phyloP scores from a whole-genome alignment of 2,797 vertebrate species.

The Coracias cyanogaster region DNA sequence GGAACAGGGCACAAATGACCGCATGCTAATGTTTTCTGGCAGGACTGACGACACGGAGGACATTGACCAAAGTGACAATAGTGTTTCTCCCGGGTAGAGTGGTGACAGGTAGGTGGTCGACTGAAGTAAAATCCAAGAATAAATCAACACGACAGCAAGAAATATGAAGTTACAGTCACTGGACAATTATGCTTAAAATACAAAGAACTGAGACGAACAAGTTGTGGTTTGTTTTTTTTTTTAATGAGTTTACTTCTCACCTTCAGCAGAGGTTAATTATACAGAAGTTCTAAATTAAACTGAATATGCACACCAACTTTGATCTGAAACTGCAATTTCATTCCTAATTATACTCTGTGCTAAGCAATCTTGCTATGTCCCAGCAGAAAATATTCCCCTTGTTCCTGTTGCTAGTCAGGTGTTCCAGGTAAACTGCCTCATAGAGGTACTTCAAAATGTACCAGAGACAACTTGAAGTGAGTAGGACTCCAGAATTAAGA shows the following conservation, averaged over 20 bases:
- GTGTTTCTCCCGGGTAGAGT: slow-evolving; percentile 87
- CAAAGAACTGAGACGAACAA: not conserved
- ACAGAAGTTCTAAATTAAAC: not conserved
- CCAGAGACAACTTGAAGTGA: not conserved
- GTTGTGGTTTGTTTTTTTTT: not conserved
- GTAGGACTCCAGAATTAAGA: not conserved
- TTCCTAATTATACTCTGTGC: not conserved
- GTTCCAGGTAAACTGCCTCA: not conserved
- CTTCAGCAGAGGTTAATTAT: not conserved
- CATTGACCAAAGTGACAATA: slow-evolving; percentile 90
- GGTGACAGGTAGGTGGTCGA: slow-evolving; percentile 88
- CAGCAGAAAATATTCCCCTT: not conserved
- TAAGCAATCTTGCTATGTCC: not conserved
- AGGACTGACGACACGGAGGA: slow-evolving; percentile 88
- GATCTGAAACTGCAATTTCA: not conserved
- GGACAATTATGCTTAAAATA: not conserved
- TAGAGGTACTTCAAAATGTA: not conserved
- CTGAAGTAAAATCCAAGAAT: slow-evolving; percentile 72
- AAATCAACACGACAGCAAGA: not conserved
- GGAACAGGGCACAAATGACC: slow-evolving; percentile 86
- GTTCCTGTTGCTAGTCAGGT: not conserved
- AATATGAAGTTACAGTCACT: not conserved
- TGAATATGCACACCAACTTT: not conserved
- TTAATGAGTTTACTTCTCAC: not conserved
- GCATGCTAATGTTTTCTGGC: slow-evolving; percentile 82